These are phyloP conservation scores for Dichetophora obliterata DNA, from an alignment of 2,888 invertebrate genomes.

Conservation along the genomic window DNA sequence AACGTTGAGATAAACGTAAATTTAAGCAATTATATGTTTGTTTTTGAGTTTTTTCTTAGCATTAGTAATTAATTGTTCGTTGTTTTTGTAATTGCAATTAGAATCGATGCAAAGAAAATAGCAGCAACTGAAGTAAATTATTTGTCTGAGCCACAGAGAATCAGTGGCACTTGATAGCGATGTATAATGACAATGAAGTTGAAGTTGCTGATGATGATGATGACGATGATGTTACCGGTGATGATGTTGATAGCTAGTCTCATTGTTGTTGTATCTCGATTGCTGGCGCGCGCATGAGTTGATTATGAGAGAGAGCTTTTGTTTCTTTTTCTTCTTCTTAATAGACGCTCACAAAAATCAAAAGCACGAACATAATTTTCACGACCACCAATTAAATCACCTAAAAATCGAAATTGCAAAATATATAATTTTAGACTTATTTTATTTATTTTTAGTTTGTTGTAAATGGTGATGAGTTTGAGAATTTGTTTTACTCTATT, in stretches of 20 bases:
- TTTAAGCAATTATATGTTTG: too few species aligned
- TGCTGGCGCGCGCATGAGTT: slow-evolving; percentile 16
- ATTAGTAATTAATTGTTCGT: not conserved
- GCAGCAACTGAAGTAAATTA: not conserved
- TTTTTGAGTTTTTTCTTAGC: too few species aligned
- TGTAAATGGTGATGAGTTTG: not conserved
- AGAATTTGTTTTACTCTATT: not conserved
- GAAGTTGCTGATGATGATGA: not conserved
- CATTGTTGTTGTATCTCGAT: not conserved
- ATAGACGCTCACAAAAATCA: not conserved
- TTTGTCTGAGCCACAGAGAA: not conserved
- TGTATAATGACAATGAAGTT: not conserved
- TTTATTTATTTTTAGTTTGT: not conserved
- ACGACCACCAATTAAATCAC: not conserved
- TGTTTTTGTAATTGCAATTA: not conserved
- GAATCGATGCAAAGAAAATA: not conserved
- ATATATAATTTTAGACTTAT: not conserved
- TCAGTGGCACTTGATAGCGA: not conserved
- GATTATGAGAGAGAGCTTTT: not conserved
- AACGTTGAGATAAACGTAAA: too few species aligned
- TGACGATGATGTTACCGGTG: not conserved
- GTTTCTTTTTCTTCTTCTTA: not conserved
- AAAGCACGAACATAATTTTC: not conserved
- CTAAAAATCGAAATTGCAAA: not conserved
- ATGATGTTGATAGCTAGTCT: not conserved